These are phyloP conservation scores for Pitangus sulphuratus DNA, from an alignment of 2,797 vertebrate genomes.

Conservation along the genomic window DNA sequence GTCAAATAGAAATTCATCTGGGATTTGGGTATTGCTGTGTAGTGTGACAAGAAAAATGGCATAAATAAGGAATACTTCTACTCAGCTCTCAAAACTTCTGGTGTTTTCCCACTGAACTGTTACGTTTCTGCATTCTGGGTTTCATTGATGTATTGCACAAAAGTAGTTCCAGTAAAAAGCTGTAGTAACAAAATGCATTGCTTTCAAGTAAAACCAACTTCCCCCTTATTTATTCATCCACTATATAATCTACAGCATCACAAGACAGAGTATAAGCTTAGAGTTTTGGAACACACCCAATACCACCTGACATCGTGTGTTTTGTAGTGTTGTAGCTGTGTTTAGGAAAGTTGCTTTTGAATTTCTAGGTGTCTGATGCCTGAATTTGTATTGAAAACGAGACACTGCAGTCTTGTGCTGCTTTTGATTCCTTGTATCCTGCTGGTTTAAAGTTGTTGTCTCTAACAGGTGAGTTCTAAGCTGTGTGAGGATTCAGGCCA, in stretches of 20 bases:
- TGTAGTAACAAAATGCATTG: neutral
- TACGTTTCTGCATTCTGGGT: neutral
- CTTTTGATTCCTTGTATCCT: neutral
- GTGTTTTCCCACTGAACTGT: neutral
- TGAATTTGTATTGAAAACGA: neutral
- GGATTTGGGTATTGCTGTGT: neutral
- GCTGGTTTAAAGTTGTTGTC: neutral
- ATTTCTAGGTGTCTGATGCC: neutral
- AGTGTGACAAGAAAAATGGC: neutral
- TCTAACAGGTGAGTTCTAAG: neutral
- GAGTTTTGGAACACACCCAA: neutral
- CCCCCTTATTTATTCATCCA: neutral
- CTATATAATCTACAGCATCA: rapidly evolving
- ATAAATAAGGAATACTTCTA: neutral
- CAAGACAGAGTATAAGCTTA: neutral
- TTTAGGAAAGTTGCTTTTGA: neutral
- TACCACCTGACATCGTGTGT: neutral
- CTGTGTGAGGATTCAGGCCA: neutral
- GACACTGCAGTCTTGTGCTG: no score
- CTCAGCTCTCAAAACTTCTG: neutral
- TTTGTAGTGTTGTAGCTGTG: neutral
- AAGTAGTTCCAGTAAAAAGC: neutral
- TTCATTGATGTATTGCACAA: neutral
- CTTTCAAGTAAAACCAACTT: neutral
- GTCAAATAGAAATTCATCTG: neutral